These are phyloP conservation scores for Cataglyphis albicans DNA, from an alignment of 2,888 invertebrate species.

Conservation along the genomic window DNA sequence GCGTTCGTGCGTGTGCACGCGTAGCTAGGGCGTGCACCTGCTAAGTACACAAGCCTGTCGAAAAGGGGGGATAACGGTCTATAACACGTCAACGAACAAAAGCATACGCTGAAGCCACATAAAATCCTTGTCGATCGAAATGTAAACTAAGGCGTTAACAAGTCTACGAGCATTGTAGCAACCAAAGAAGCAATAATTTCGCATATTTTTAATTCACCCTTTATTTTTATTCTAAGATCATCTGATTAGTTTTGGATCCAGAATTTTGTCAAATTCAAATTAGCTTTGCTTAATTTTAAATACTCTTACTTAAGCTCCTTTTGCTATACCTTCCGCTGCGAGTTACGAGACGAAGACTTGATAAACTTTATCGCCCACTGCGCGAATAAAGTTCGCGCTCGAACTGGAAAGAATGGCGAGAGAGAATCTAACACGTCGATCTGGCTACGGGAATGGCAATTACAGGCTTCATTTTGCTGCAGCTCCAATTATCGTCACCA, in stretches of 20 bases:
- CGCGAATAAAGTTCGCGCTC: slow-evolving; percentile 34
- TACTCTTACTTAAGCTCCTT: background rate
- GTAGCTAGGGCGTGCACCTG: slow-evolving; percentile 17
- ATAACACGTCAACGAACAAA: background rate
- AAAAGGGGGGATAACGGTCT: slow-evolving; percentile 7
- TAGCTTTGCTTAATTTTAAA: background rate
- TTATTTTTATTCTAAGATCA: background rate
- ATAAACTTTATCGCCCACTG: slow-evolving; percentile 32
- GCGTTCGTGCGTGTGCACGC: slow-evolving; percentile 18
- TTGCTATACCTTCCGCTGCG: background rate
- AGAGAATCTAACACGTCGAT: slow-evolving; percentile 41
- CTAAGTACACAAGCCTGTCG: slow-evolving; percentile 15
- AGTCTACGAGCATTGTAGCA: background rate
- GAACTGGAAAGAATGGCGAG: slow-evolving; percentile 26
- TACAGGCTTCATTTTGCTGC: slow-evolving; percentile 59
- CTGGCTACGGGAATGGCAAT: slow-evolving; percentile 58
- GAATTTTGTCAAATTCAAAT: background rate
- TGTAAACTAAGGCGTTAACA: slow-evolving; percentile 18
- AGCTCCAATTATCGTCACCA: slow-evolving; percentile 73
- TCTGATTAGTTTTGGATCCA: background rate
- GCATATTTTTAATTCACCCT: background rate
- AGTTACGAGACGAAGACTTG: slow-evolving; percentile 1
- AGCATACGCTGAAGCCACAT: background rate
- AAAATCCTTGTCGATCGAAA: slow-evolving; percentile 3
- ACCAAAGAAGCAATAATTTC: background rate